Base-by-base conservation (phyloP, 2,888 invertebrate species). In the Protodeltote pygarga region DNA sequence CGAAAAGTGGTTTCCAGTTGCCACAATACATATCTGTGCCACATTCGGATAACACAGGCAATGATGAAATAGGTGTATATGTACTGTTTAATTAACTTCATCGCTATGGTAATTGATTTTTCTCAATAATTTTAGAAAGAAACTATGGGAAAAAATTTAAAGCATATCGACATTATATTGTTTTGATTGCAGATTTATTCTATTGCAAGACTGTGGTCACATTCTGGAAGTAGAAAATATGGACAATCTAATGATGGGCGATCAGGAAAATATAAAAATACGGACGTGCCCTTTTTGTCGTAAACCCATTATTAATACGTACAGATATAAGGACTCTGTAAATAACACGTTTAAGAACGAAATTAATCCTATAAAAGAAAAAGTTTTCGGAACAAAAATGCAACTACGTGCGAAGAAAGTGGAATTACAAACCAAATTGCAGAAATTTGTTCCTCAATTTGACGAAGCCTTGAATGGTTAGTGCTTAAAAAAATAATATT, bases 211-310 rank as follows among this genome's bases (percentile, higher is more conserved):
- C 61, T 94, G 94, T 62, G 70, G 75, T 0, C 94, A 94, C 62
- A 63, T 87, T 2, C 51, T 94, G 49, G 93, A 93, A 54, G 73
- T 92, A 1, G 76, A 83, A 10, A 84, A 83, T 23, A 83, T 93
- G 77, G 92, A 93, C 37, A 75, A 57, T 9, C 78, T 93, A 68
- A 83, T 92, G 82, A 68, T 68, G 33, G 73, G 77, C 2, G 73
- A 85, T 20, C 74, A 49, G 10, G 85, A 85, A 11, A 67, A 71
- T 0, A 71, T 89, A 19, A 53, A 73, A 11, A 81, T 92, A n/a
- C 79, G 79, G 1, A 53, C 73, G 0, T 95, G 95, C 67, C 95
- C 95, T 0, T 77, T 74, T 44, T 95, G 95, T 70, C 93, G 93
- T 37, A 92, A 92, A 10, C 87, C 93, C 0, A 93, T 95, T 8